Percentiles rank a stretch among this genome's conserved stretches.
phyloP scores from a whole-genome alignment of 1,140 invertebrate species.

The Laodelphax striatellus region DNA sequence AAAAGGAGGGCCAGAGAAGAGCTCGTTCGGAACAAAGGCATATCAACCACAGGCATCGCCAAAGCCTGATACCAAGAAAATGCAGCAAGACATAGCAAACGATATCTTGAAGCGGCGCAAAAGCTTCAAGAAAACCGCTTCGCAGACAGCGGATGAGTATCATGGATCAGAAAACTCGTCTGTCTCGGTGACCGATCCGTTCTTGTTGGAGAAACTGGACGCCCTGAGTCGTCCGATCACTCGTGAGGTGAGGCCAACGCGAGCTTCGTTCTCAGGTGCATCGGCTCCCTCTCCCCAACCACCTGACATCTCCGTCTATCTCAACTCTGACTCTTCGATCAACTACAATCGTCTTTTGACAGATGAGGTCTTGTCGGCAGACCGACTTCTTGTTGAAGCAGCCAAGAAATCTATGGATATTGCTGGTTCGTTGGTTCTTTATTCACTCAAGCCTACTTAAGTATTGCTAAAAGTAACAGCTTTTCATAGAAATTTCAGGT shows the following conservation, averaged over 20 bases:
- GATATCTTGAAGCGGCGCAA: slow-evolving; percentile 39
- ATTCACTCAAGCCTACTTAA: no score
- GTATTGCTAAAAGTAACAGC: no score
- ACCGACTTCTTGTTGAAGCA: slow-evolving; percentile 61
- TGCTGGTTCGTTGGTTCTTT: slow-evolving; percentile 43
- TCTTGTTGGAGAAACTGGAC: slow-evolving; percentile 49
- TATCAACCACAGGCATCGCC: slow-evolving; percentile 23
- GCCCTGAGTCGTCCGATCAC: slow-evolving; percentile 47
- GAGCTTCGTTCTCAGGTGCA: neutral
- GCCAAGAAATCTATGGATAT: slow-evolving; percentile 75
- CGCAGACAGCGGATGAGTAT: slow-evolving; percentile 40
- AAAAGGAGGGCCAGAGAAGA: slow-evolving; percentile 33
- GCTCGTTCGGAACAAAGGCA: neutral
- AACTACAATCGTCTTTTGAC: slow-evolving; percentile 70
- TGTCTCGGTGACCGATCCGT: slow-evolving; percentile 51
- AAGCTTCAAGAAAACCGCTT: slow-evolving; percentile 53
- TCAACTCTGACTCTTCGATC: slow-evolving; percentile 53
- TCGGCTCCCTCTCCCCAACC: slow-evolving; percentile 3
- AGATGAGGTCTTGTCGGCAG: slow-evolving; percentile 73
- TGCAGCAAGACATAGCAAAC: slow-evolving; percentile 29
- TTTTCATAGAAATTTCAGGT: no score
- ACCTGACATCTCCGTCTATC: slow-evolving; percentile 33
- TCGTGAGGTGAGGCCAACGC: slow-evolving; percentile 38
- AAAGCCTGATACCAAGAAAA: slow-evolving; percentile 34
- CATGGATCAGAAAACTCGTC: slow-evolving; percentile 29